phyloP scores from a whole-genome alignment of 2,888 invertebrate species.

The Helicoverpa assulta region DNA sequence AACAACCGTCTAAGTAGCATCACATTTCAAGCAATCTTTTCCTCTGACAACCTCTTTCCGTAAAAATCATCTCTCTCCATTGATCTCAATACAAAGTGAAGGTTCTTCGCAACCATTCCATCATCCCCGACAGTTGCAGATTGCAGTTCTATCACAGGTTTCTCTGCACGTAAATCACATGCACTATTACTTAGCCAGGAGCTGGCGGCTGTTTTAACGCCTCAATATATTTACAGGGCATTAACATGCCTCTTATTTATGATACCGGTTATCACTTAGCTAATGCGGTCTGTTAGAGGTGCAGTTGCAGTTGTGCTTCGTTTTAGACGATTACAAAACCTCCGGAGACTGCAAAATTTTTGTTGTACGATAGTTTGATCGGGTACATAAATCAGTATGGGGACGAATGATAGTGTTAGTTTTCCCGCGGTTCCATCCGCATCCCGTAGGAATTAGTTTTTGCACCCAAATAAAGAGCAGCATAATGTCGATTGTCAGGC shows the following conservation, averaged over 20 bases:
- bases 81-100: neutral
- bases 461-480: no score
- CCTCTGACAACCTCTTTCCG: no score
- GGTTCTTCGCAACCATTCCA: constrained; percentile 9
- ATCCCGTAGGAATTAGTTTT: no score
- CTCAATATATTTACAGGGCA: constrained; percentile 76
- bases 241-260: constrained; percentile 74
- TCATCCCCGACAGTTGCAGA: constrained; percentile 37
- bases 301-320: constrained; percentile 20
- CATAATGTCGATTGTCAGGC: no score
- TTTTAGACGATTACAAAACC: no score
- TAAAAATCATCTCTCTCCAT: no score
- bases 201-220: constrained; percentile 71
- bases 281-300: constrained; percentile 32
- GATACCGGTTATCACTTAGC: constrained; percentile 61
- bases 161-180: constrained; percentile 68
- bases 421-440: no score
- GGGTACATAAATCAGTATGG: no score
- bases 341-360: neutral
- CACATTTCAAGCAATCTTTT: no score
- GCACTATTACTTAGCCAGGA: constrained; percentile 64
- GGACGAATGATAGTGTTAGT: no score
- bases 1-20: no score
- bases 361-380: no score
- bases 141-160: constrained; percentile 45